These are phyloP conservation scores for Bombus waltoni DNA, from an alignment of 1,140 invertebrate genomes.

Conservation along the genomic window DNA sequence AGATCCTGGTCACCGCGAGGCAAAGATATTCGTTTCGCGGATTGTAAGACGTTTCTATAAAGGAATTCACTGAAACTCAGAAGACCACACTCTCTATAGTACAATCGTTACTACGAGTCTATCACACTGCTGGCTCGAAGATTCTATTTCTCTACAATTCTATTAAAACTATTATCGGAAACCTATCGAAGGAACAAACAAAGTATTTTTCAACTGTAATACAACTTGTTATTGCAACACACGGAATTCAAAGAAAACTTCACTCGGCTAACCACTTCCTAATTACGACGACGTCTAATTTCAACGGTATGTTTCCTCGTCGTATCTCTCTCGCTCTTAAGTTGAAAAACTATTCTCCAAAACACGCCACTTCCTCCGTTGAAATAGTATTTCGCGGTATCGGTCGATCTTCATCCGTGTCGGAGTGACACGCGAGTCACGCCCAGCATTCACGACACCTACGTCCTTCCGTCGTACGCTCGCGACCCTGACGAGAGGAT, in stretches of 20 bases:
- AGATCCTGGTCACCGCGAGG: background rate
- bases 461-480: constrained; percentile 37
- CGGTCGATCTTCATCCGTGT: constrained; percentile 17
- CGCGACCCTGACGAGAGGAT: constrained; percentile 31
- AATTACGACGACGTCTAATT: too few relatives aligned
- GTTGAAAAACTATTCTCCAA: background rate
- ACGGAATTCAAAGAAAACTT: background rate
- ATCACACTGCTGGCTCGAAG: too few relatives aligned
- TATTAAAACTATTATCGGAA: too few relatives aligned
- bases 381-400: background rate
- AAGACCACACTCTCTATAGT: too few relatives aligned
- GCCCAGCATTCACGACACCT: constrained; percentile 42
- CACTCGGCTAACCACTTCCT: background rate
- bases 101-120: too few relatives aligned
- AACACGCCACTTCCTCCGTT: background rate
- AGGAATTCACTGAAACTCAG: too few relatives aligned
- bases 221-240: background rate
- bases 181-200: background rate
- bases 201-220: background rate
- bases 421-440: constrained; percentile 42
- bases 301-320: background rate
- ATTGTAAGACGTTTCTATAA: background rate
- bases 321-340: too few relatives aligned
- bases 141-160: too few relatives aligned
- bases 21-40: background rate